phyloP scores from a whole-genome alignment of 1,140 invertebrate genomes.

The Pseudomyrmex flavicornis region DNA sequence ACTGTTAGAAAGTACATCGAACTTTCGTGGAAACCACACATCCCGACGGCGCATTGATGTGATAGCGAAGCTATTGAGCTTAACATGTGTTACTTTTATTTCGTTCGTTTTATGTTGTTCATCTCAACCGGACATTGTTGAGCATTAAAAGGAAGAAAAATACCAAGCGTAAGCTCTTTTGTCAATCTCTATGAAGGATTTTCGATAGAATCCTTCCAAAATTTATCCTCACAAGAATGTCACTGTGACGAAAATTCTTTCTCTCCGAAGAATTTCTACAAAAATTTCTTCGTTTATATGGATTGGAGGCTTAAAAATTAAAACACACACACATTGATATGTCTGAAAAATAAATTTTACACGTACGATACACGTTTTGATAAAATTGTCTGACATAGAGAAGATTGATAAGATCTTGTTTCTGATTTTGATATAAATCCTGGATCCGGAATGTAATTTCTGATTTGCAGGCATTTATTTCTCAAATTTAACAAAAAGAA shows the following conservation, averaged over 20 bases:
- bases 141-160: constrained; percentile 14
- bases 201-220: background rate
- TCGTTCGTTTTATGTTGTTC: constrained; percentile 6
- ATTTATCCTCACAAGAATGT: constrained; percentile 17
- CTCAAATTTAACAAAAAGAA: too few relatives aligned
- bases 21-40: constrained; percentile 46
- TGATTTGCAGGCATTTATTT: background rate
- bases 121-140: background rate
- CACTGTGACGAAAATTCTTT: constrained; percentile 25
- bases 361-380: background rate
- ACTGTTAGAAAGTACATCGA: constrained; percentile 44
- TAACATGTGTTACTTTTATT: constrained; percentile 44
- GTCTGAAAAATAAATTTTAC: background rate
- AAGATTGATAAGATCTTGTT: background rate
- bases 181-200: constrained; percentile 18
- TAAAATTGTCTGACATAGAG: constrained; percentile 13
- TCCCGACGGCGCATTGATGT: constrained; percentile 28
- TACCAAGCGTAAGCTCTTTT: constrained; percentile 22
- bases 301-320: constrained; percentile 18
- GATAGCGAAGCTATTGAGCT: constrained; percentile 32
- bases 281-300: constrained; percentile 9
- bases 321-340: background rate
- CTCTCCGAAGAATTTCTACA: background rate
- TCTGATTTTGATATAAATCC: background rate
- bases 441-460: background rate